Conservation (phyloP, 2,113 vertebrate species). For the Dicaeum eximium region DNA sequence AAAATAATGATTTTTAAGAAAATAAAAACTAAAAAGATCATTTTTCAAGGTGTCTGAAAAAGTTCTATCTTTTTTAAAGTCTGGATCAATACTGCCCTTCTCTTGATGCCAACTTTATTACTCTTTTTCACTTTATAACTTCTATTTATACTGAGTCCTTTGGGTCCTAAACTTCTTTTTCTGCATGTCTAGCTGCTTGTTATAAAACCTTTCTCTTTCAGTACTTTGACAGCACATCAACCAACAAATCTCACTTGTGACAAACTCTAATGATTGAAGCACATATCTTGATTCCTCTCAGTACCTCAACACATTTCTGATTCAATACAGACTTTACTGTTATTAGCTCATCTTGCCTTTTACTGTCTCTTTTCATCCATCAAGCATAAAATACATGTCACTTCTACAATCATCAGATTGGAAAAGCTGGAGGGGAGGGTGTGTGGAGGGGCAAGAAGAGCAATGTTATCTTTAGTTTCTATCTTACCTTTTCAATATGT, state of each 20-base stretch:
- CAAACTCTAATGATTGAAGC: slow-evolving; percentile 80
- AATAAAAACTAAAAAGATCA: background rate
- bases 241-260: slow-evolving; percentile 77
- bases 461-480: slow-evolving; percentile 3
- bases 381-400: slow-evolving; percentile 74
- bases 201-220: slow-evolving; percentile 66
- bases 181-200: slow-evolving; percentile 67
- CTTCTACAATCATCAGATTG: slow-evolving; percentile 42
- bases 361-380: slow-evolving; percentile 79
- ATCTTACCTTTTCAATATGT: background rate
- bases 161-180: slow-evolving; percentile 73
- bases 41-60: slow-evolving; percentile 25
- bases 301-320: slow-evolving; percentile 76
- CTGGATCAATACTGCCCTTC: slow-evolving; percentile 43
- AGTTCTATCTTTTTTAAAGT: slow-evolving; percentile 31
- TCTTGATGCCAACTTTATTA: slow-evolving; percentile 61
- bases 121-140: slow-evolving; percentile 66
- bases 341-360: slow-evolving; percentile 76
- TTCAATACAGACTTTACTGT: slow-evolving; percentile 75
- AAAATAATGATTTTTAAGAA: background rate
- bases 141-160: slow-evolving; percentile 70
- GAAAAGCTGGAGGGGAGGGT: background rate
- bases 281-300: slow-evolving; percentile 77
- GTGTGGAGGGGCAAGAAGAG: background rate
- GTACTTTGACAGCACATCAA: slow-evolving; percentile 73